These are phyloP conservation scores for Python bivittatus DNA, from an alignment of 2,113 vertebrate genomes.

Conservation along the genomic window DNA sequence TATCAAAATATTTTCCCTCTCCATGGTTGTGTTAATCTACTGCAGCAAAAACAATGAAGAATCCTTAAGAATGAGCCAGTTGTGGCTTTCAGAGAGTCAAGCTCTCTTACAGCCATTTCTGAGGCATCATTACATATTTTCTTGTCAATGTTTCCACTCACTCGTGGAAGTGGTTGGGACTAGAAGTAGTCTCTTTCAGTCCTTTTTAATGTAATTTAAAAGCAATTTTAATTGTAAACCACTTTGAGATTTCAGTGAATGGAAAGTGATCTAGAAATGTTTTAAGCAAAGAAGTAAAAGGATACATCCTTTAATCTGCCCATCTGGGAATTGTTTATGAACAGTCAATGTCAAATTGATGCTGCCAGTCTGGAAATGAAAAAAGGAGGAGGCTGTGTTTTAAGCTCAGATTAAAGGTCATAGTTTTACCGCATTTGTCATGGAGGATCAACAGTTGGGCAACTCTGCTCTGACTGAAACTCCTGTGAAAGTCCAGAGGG, in stretches of 20 bases:
- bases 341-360: neutral
- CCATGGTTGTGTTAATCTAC: neutral
- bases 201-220: neutral
- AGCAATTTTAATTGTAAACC: neutral
- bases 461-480: neutral
- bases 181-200: neutral
- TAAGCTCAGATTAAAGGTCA: neutral
- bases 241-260: neutral
- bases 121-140: neutral
- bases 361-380: neutral
- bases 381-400: neutral
- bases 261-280: neutral
- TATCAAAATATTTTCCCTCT: neutral
- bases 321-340: neutral
- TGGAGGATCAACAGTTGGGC: neutral
- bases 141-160: neutral
- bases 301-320: neutral
- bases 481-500: neutral
- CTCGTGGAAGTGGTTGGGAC: neutral
- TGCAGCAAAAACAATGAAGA: neutral
- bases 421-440: neutral
- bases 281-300: neutral
- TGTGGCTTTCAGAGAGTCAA: neutral
- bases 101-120: neutral
- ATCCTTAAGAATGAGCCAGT: neutral